Evolutionary conservation across 2,797 vertebrate species (phyloP), one percentile per base, ranked within the genome.

Genomic region (Silurus aristotelis): DNA sequence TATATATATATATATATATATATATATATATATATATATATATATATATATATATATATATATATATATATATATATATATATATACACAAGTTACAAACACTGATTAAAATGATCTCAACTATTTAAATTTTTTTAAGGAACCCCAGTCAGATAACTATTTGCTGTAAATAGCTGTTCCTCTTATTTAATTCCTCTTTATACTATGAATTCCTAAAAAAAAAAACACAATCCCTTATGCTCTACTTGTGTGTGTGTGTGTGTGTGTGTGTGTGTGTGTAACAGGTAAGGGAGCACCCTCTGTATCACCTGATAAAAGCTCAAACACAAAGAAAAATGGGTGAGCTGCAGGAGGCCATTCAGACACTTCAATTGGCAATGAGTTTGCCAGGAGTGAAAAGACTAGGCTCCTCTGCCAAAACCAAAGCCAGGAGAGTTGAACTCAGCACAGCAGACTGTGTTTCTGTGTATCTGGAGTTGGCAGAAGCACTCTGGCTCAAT

Each of bases 241-340:
- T 76, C 25, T 38, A 55, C 3, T 4, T 78, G 38, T 71, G 9
- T 73, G 9, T 55, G 6, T 56, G 22, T 76, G 75, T 87, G 52
- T 71, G 27, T 71, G 27, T 78, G 17, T 58, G 6, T 55, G 25
- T 38, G 68, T 1, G 52, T 25, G 46, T 20, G 27, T 10, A 85
- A 27, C 89, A 99, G 98, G 94, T 99, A 88, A 95, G 96, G 88
- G 97, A 98, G 71, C 95, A 96, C 91, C 98, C 98, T 58, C 82
- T 97, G 77, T 99, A 99, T 94, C 98, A 99, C 91, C 94, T 99
- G 92, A 97, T 99, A 89, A 97, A 96, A 92, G 98, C 98, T 68
- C 97, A 97, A 91, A 94, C 95, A 3, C 96, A 97, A 89, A 98
- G 97, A 94, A 97, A 97, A 92, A 93, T 91, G 92, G 98, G 98